Evolutionary conservation across 2,888 invertebrate genomes (phyloP), one percentile per base, ranked within the genome.

Genomic region (Philereme vetulata): DNA sequence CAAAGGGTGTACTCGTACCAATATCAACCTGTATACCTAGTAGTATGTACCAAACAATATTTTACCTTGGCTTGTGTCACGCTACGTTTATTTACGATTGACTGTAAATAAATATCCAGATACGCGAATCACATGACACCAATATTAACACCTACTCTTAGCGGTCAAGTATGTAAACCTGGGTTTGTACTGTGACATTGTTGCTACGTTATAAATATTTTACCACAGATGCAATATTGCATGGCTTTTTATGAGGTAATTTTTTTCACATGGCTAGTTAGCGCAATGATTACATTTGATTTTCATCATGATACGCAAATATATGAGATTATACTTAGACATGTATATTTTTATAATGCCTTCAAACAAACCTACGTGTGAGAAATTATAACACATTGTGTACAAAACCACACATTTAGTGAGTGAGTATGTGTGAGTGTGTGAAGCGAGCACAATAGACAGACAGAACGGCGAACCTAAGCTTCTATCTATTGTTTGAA

Each of bases 391-490:
- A 32, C 57, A 62, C 51, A 62, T 62, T 62, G 62, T 58, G 46
- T 43, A 52, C 44, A 35, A 35, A 45, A 56, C 60, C 52, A 56
- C 47, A 56, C 46, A 33, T 45, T 42, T 42, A 53, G 63, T 64
- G 62, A 57, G 61, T 69, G 49, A 54, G 51, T 56, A 60, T 63
- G 68, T 74, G 77, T 78, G 80, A 72, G 79, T 79, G 78, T 68
- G 48, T 61, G 65, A 65, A 64, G 47, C 62, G 48, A 56, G 56
- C 53, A 75, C 73, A 77, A 75, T 74, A 53, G 69, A 66, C 51
- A 65, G 50, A 52, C 64, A 69, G 46, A 62, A 58, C 40, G 11
- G 45, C 42, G 58, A 52, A 58, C 51, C 40, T 56, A 58, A 42
- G 55, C 58, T 52, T 62, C 51, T 58, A 58, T 51, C 62, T 51